Conservation (phyloP, 2,113 vertebrate species). For the Hypocryptadius cinnamomeus region DNA sequence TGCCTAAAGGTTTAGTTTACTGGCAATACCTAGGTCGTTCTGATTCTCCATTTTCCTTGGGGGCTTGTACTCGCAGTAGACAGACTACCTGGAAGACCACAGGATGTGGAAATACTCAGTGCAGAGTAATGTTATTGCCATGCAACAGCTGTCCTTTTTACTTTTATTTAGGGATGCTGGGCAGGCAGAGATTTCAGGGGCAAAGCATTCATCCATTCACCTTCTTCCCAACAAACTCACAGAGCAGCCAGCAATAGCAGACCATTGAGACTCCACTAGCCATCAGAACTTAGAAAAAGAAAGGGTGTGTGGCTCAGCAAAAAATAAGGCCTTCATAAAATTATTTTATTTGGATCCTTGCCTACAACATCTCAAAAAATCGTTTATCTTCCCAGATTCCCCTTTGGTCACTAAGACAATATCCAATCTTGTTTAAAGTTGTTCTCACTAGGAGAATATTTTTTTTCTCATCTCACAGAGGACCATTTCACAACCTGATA, state of each 20-base stretch:
- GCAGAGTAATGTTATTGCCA: not conserved
- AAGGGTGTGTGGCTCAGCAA: not conserved
- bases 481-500: slow-evolving; percentile 2
- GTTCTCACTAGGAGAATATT: not conserved
- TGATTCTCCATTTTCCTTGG: not conserved
- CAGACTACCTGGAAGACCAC: not conserved
- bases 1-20: slow-evolving; percentile 26
- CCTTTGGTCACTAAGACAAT: not conserved
- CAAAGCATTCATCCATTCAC: not conserved
- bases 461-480: not conserved
- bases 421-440: not conserved
- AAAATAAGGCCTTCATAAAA: not conserved
- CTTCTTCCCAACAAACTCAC: not conserved
- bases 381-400: not conserved
- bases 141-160: not conserved
- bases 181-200: not conserved
- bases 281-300: not conserved
- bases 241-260: not conserved
- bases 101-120: not conserved
- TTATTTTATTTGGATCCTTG: not conserved
- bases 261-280: not conserved
- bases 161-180: not conserved
- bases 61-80: not conserved
- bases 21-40: not conserved
- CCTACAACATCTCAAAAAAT: not conserved